Evolutionary conservation across 2,888 invertebrate species (phyloP), one percentile per base, ranked within the genome.

Genomic region (Cheilosia scutellata): DNA sequence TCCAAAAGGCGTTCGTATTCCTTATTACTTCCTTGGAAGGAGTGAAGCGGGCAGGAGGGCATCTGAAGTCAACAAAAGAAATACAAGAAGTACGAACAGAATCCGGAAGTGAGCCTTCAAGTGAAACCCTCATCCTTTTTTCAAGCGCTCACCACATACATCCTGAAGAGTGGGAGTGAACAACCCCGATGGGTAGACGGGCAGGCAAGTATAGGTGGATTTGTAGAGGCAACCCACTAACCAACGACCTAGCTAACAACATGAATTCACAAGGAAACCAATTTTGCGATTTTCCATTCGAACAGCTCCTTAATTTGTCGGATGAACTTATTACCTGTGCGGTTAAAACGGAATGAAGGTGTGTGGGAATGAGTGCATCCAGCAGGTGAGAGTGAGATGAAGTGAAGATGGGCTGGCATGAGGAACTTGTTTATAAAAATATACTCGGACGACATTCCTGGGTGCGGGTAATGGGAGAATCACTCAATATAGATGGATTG

Each of bases 281-380:
- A 83, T 87, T 87, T 82, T 75, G 78, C 78, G 83, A 87, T 87
- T 87, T 87, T 87, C 87, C 83, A 82, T 87, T 83, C 70, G 87
- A 87, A 83, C 87, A 87, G 87, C 79, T 87, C 83, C 78, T 83
- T 79, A 87, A 87, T 87, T 87, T 87, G 83, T 83, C 83, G 87
- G 82, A 87, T 83, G 87, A 82, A 87, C 87, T 87, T 87, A 87
- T 87, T 87, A 87, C 87, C 87, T 87, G 87, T 82, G 82, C 58
- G 84, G 80, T 72, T 57, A 65, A 66, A 71, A 63, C 31, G 49
- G 63, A 33, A 76, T 75, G 37, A 27, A 47, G 63, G 16, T 44
- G 16, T 27, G 44, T 37, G 33, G 16, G 11, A 29, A 13, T 51
- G 55, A 53, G 75, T 9, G 37, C 37, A 37, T 37, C 9, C 9